Percentiles rank a stretch among this genome's conserved stretches.
phyloP scores from a whole-genome alignment of 2,888 invertebrate species.

The Sepioteuthis lessoniana region DNA sequence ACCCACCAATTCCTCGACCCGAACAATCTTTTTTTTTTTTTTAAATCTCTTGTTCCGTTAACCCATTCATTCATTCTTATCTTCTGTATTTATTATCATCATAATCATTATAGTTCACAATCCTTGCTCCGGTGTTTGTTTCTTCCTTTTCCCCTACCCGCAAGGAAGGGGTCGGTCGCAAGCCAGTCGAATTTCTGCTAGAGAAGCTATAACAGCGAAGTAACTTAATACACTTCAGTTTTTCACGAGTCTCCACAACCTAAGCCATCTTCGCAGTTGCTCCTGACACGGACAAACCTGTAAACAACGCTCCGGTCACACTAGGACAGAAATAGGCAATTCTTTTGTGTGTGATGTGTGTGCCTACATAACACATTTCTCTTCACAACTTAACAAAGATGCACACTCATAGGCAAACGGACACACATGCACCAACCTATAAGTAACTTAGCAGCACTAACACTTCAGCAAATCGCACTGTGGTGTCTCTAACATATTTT shows the following conservation, averaged over 20 bases:
- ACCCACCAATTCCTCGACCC: not conserved
- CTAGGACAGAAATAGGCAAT: not conserved
- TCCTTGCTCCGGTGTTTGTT: not conserved
- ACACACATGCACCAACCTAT: not conserved
- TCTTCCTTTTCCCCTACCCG: not conserved
- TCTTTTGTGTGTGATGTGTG: not conserved
- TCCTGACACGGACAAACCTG: not conserved
- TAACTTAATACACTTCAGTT: constrained; percentile 9
- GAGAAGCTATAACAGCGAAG: not conserved
- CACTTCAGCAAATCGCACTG: not conserved
- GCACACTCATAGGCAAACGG: not conserved
- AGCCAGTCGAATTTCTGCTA: not conserved
- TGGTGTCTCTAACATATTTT: not conserved
- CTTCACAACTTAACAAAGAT: not conserved
- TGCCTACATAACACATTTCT: not conserved
- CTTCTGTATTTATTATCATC: not conserved
- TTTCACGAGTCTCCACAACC: not conserved
- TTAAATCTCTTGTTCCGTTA: no score
- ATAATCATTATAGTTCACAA: not conserved
- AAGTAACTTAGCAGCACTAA: not conserved
- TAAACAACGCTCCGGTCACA: not conserved
- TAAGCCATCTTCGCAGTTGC: not conserved
- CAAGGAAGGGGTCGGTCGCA: no score
- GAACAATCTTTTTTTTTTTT: no score
- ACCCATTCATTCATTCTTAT: no score